Percentiles rank a stretch among this genome's conserved stretches.
These are phyloP conservation scores for Telenomus remus DNA, from an alignment of 1,140 invertebrate genomes.

Conservation along the genomic window DNA sequence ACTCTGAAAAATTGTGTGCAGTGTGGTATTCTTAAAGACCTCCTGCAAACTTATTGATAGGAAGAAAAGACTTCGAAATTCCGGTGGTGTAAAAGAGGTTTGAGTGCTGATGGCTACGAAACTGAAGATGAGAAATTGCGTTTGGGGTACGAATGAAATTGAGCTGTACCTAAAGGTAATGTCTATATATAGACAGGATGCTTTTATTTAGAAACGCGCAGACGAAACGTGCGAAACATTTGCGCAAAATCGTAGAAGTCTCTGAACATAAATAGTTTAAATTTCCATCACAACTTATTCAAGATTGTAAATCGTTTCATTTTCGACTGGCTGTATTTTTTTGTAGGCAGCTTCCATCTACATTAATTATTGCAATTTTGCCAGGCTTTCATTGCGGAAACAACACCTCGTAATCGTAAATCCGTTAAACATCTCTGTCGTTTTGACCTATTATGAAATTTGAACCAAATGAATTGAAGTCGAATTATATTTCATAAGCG, in stretches of 20 bases:
- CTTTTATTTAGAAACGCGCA: no score
- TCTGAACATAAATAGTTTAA: no score
- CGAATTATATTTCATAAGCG: constrained; percentile 24
- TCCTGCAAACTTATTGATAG: neutral
- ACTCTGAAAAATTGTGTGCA: constrained; percentile 1
- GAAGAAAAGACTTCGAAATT: neutral
- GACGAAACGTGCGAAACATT: no score
- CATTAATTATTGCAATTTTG: no score
- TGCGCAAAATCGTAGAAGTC: no score
- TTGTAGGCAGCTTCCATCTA: no score
- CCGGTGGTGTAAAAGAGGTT: neutral
- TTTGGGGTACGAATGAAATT: neutral
- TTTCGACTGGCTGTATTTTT: no score
- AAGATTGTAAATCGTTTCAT: no score
- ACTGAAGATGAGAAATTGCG: constrained; percentile 1
- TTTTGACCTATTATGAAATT: constrained; percentile 22
- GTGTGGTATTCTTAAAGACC: neutral
- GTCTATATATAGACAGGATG: no score
- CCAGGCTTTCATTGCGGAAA: neutral
- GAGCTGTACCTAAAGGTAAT: no score
- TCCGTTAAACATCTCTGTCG: constrained; percentile 16
- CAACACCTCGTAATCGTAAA: constrained; percentile 20
- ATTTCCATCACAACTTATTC: no score
- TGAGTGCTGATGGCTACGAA: neutral
- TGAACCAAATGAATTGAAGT: constrained; percentile 25